Evolutionary conservation across 2,888 invertebrate species (phyloP).

Genomic region (Podabrus alpinus): DNA sequence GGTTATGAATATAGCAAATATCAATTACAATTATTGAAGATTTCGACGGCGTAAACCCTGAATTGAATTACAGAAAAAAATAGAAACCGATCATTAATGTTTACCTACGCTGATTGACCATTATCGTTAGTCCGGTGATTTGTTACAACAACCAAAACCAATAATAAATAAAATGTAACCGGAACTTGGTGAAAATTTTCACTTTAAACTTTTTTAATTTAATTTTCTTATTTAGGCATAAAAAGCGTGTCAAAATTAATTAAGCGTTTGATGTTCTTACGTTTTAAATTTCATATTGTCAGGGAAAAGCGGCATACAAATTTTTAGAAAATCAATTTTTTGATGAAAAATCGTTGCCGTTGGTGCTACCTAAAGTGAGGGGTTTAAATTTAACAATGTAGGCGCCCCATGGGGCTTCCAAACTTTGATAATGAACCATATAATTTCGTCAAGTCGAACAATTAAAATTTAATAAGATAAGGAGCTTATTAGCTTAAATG

Average conservation of each 20-base stretch:
- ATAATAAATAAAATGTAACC: background rate
- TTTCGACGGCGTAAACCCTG: background rate
- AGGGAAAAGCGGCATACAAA: background rate
- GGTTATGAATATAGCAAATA: background rate
- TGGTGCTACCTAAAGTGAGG: background rate
- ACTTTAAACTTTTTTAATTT: background rate
- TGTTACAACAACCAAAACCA: background rate
- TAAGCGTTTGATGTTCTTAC: background rate
- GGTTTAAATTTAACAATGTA: background rate
- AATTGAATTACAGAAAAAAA: background rate
- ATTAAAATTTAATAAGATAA: background rate
- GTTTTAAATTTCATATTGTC: background rate
- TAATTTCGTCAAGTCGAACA: background rate
- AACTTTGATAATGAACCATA: background rate
- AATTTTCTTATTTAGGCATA: background rate
- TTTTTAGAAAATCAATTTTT: background rate
- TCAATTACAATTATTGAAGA: background rate
- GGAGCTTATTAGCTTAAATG: background rate
- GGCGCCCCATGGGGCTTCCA: background rate
- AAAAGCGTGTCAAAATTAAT: background rate
- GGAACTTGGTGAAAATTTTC: background rate
- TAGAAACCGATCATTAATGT: too few species aligned
- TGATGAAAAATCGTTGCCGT: background rate
- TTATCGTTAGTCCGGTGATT: too few species aligned
- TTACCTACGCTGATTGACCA: too few species aligned